These are phyloP conservation scores for Oncorhynchus kisutch DNA, from an alignment of 2,113 vertebrate genomes.

Conservation along the genomic window DNA sequence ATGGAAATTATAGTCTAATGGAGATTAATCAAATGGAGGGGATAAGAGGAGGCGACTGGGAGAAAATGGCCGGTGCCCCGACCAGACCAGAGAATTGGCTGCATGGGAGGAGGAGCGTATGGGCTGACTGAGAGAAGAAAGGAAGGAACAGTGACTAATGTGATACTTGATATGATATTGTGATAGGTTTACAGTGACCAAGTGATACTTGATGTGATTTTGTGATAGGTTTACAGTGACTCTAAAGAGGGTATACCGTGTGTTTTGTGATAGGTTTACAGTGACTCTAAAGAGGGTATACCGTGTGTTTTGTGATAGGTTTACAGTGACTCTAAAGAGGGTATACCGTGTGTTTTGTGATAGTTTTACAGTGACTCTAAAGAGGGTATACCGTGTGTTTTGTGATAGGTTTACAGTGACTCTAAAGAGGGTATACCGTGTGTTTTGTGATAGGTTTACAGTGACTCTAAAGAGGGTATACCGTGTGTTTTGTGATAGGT, in stretches of 20 bases:
- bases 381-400: background rate
- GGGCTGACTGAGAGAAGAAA: background rate
- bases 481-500: background rate
- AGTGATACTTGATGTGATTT: background rate
- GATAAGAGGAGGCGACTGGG: constrained; percentile 61
- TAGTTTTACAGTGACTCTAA: background rate
- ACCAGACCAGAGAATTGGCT: constrained; percentile 13
- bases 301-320: background rate
- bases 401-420: background rate
- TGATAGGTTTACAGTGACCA: background rate
- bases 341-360: background rate
- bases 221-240: background rate
- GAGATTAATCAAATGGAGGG: constrained; percentile 66
- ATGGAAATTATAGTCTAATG: constrained; percentile 59
- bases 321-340: background rate
- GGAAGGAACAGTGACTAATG: background rate
- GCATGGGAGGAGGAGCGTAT: background rate
- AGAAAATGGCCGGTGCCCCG: constrained; percentile 66
- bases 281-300: too few species aligned
- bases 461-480: background rate
- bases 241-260: too few species aligned
- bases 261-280: background rate
- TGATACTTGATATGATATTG: background rate
- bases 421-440: background rate
- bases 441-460: background rate